phyloP scores from a whole-genome alignment of 1,140 invertebrate species.

The Aphaenogaster floridana region DNA sequence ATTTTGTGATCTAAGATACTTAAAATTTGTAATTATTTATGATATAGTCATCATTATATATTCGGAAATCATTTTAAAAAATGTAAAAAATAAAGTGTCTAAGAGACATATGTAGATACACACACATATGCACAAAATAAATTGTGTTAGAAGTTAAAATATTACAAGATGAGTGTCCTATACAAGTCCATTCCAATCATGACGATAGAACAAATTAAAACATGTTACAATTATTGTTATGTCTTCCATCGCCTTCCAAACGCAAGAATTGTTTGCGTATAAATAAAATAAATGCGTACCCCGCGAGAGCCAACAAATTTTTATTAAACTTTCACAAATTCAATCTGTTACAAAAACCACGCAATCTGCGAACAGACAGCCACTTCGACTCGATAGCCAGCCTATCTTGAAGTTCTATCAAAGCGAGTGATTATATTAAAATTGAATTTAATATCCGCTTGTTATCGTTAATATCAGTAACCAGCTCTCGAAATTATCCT shows the following conservation, averaged over 20 bases:
- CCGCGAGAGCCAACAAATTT: neutral
- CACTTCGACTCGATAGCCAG: neutral
- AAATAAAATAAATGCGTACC: constrained; percentile 2
- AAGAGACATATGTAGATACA: neutral
- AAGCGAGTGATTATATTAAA: constrained; percentile 36
- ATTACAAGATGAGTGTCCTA: neutral
- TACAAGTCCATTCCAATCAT: neutral
- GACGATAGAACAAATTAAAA: neutral
- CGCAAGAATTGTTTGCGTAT: neutral
- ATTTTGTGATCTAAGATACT: neutral
- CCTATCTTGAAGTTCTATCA: constrained; percentile 38
- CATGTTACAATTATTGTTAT: neutral
- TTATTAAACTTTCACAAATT: constrained; percentile 34
- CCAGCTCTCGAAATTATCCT: constrained; percentile 60
- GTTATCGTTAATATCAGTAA: constrained; percentile 63
- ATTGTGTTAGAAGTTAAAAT: neutral
- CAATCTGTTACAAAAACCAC: neutral
- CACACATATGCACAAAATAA: neutral
- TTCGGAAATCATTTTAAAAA: neutral
- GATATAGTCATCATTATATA: too few relatives aligned
- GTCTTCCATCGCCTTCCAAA: neutral
- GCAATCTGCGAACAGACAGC: neutral
- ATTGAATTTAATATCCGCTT: constrained; percentile 60
- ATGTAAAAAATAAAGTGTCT: neutral
- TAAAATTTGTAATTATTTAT: neutral